Base-by-base conservation (phyloP, 92 coral and sea anemone genomes). In the Anthopleura xanthogrammica region DNA sequence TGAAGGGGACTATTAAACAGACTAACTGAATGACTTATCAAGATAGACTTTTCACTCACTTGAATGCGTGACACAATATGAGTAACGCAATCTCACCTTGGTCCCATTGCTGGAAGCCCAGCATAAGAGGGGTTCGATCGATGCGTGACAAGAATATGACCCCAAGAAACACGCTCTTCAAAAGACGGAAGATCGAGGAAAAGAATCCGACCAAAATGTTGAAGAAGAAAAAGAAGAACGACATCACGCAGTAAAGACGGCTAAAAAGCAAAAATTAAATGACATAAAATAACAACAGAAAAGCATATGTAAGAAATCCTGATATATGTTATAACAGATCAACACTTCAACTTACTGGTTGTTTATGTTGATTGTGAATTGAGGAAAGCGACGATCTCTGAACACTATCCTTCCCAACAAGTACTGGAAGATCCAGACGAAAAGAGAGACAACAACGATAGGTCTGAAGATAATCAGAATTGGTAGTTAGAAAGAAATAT, bases 181-280 rank as follows among this genome's bases (percentile, higher is more conserved):
- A 13, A n/a, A 89, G 87, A 9, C 97, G 97, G 64, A 84, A 9
- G 5, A 91, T 41, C 24, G 89, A 87, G 3, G 97, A 88, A 70
- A 87, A 52, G 24, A 86, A 2, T 40, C 95, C 95, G 48, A 92
- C 88, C 46, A 92, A 78, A 81, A 94, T 83, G 85, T 94, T 92
- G 83, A 90, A 89, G 89, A 94, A 94, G 93, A 92, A 94, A 71
- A 92, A 88, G 89, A 95, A 95, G 75, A 84, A 95, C 12, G 96
- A 80, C 65, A 87, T 83, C 58, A 95, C 89, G 85, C 88, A 90
- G 73, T 76, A 93, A 12, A 91, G 80, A 46, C 94, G 98, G 60
- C 97, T 95, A 81, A 46, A 70, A 68, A 58, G 64, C 6, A 58
- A 4, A 58, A 17, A 9, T 46, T 58, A 58, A 12, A 58, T 58